Evolutionary conservation across 2,888 invertebrate species (phyloP).

Genomic region (Pegoplata infirma): DNA sequence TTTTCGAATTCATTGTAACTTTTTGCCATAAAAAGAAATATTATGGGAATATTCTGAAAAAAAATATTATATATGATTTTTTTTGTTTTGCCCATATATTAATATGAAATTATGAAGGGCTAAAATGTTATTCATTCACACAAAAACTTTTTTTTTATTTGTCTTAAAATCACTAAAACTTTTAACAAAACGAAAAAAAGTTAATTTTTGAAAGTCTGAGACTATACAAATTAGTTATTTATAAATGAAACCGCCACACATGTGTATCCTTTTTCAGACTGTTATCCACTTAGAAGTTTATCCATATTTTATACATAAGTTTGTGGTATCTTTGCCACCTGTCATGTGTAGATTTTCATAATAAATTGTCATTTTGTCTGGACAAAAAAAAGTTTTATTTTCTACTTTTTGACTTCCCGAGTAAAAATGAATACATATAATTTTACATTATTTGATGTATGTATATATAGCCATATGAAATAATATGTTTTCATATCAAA

Average conservation of each 20-base stretch:
- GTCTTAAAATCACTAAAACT: constrained; percentile 1
- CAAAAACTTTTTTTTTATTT: constrained; percentile 13
- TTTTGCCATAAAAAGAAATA: constrained; percentile 45
- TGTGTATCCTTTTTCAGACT: background rate
- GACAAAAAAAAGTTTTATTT: constrained; percentile 1
- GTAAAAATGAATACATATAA: no score
- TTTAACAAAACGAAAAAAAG: constrained; percentile 3
- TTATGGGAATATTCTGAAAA: constrained; percentile 40
- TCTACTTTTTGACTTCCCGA: background rate
- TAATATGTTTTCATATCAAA: no score
- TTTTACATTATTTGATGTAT: no score
- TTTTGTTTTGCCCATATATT: constrained; percentile 13
- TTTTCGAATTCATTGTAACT: constrained; percentile 32
- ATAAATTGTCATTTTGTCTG: constrained; percentile 40
- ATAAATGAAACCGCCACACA: constrained; percentile 2
- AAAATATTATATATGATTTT: constrained; percentile 23
- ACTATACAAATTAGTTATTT: constrained; percentile 30
- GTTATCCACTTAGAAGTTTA: no score
- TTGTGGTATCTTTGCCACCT: constrained; percentile 25
- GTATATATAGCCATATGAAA: no score
- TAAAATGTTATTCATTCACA: constrained; percentile 12
- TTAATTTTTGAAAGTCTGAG: background rate
- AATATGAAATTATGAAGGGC: constrained; percentile 36
- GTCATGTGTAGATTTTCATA: constrained; percentile 15
- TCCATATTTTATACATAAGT: background rate